Base-by-base conservation (phyloP, 2,888 invertebrate genomes). In the Diaphora mendica region DNA sequence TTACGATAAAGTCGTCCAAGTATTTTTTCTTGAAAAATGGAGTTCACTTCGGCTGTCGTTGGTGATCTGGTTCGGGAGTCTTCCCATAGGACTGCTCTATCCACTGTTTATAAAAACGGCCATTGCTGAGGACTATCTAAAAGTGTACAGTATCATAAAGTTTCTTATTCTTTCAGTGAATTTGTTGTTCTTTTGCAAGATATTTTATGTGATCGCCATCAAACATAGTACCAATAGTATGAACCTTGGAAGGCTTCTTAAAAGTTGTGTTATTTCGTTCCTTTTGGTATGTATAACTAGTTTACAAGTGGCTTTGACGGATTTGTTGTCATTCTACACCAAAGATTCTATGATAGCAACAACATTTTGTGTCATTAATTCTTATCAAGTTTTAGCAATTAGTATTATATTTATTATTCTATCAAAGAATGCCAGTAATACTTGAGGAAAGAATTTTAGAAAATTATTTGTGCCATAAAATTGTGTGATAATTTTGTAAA, bases 121-220 rank as follows among this genome's bases (percentile, higher is more conserved):
- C 5, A 30, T 26, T 11, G 39, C 23, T 15, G 42, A 73, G 5
- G 0, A 9, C 1, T 72, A 55, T 11, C 20, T 44, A 11, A 55
- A 59, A 64, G 68, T 70, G 51, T 77, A 89, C 59, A 84, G 84
- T 23, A 81, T 85, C 33, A 30, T 88, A 0, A 91, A 90, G 51
- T 89, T 91, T 33, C 30, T 85, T 4, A 76, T 89, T 9, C 77
- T 89, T 2, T 65, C 87, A 39, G 64, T 87, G 9, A 91, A 91
- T 73, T 80, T 86, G 7, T 71, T 87, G 15, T 83, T 89, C 17
- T 90, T 89, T 72, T 64, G 88, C 39, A 85, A 82, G 72, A 90
- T 91, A 70, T 86, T 91, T 26, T 78, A 78, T 51, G 87, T 90
- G 0, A 87, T 87, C 3, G 81, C 82, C 0, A 62, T 51, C 2